Base-by-base conservation (phyloP, 2,113 vertebrate species). In the Donacobius atricapilla region DNA sequence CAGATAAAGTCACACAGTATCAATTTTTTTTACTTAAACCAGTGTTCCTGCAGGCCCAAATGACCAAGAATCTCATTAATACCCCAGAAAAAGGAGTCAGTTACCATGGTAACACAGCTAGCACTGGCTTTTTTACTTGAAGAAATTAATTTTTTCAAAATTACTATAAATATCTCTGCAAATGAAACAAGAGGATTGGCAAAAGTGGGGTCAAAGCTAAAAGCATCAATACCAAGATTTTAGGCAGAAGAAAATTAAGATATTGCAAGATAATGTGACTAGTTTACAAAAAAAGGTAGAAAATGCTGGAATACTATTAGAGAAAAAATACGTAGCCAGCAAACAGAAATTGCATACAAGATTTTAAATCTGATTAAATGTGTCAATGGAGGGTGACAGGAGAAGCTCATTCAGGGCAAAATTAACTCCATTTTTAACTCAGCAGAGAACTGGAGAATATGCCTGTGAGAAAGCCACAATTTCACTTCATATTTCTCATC, bases 371-470 rank as follows among this genome's bases (percentile, higher is more conserved):
- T 68, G 44, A 61, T 69, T 44, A 40, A 63, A 83, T 37, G 10
- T 50, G 9, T 45, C 40, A 72, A 0, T n/a, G 9, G 0, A 3
- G 7, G 3, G 2, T 33, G 13, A 69, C 5, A 4, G 2, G 2
- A 54, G 7, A 64, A 57, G 5, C 7, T 78, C 25, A 42, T 54
- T 81, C 30, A 84, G 42, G 28, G 8, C 8, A 87, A 65, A 33
- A 81, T 35, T 27, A 83, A 47, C 35, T 39, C 23, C 2, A 33
- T 58, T 87, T 92, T 89, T 71, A 63, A 40, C 20, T 82, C 31
- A 51, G 39, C 9, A 79, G n/a, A 44, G 5, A 31, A n/a, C 2
- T 30, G 23, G 28, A 69, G 12, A 79, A 64, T 40, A 60, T 9
- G 1, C 5, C 22, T 72, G 42, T 47, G 66, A 89, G 37, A 76